These are phyloP conservation scores for Apogon hyalosoma DNA, from an alignment of 2,797 vertebrate genomes.

Conservation along the genomic window DNA sequence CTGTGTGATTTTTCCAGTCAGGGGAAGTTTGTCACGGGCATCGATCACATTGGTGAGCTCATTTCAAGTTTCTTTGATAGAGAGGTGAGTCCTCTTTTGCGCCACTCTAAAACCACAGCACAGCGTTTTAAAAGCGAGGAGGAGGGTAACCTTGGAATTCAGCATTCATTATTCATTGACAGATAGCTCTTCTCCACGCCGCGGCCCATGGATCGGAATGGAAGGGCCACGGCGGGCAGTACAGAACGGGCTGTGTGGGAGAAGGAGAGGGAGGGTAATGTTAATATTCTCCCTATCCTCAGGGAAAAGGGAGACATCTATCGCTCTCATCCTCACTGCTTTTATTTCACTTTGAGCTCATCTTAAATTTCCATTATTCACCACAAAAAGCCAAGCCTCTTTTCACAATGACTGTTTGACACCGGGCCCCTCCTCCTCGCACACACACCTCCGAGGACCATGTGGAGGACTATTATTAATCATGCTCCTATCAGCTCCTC, in stretches of 20 bases:
- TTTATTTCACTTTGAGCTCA: slow-evolving; percentile 81
- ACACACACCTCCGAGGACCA: slow-evolving; percentile 55
- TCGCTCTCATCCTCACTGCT: slow-evolving; percentile 73
- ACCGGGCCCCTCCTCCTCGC: slow-evolving; percentile 61
- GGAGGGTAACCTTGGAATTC: slow-evolving; percentile 65
- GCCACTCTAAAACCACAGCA: slow-evolving; percentile 71
- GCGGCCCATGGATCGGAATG: slow-evolving; percentile 18
- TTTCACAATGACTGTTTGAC: slow-evolving; percentile 79
- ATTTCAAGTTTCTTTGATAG: slow-evolving; percentile 33
- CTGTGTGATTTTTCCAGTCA: slow-evolving; percentile 15
- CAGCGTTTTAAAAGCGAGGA: slow-evolving; percentile 54
- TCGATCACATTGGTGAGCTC: slow-evolving; percentile 25
- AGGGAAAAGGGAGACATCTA: slow-evolving; percentile 71
- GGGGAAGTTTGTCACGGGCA: slow-evolving; percentile 13
- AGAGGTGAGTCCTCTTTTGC: slow-evolving; percentile 14
- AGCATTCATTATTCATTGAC: slow-evolving; percentile 79
- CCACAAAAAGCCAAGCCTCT: slow-evolving; percentile 77
- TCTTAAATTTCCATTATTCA: slow-evolving; percentile 87
- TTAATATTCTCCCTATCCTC: slow-evolving; percentile 68
- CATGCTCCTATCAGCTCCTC: slow-evolving; percentile 82
- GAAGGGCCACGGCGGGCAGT: slow-evolving; percentile 38
- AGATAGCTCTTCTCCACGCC: slow-evolving; percentile 50
- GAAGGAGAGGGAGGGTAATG: slow-evolving; percentile 24
- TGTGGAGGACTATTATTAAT: slow-evolving; percentile 86
- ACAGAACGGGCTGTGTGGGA: slow-evolving; percentile 37